Evolutionary conservation across 2,797 vertebrate genomes (phyloP).

Genomic region (Pagetopsis macropterus): DNA sequence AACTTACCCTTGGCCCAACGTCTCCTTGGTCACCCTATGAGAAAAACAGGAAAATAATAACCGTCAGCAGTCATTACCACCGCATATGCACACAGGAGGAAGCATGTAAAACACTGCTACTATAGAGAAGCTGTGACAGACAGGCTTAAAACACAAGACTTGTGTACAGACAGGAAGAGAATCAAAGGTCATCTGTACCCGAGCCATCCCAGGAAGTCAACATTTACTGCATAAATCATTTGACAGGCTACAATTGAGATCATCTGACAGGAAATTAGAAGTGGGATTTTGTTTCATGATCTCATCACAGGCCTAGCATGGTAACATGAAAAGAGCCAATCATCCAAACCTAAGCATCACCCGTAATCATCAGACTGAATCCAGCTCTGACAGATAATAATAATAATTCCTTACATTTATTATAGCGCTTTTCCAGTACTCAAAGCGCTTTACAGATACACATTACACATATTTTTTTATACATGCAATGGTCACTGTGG

Average conservation of each 20-base stretch:
- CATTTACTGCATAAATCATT: conserved; percentile 47
- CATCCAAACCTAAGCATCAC: conserved; percentile 63
- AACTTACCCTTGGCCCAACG: conserved; percentile 91
- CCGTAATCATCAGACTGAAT: conserved; percentile 42
- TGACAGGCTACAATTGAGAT: conserved; percentile 42
- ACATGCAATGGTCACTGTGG: too few species aligned
- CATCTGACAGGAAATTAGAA: conserved; percentile 37
- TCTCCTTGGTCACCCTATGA: conserved; percentile 93
- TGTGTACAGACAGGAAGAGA: conserved; percentile 44
- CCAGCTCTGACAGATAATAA: conserved; percentile 39
- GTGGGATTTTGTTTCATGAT: conserved; percentile 34
- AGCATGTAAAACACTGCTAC: conserved; percentile 25
- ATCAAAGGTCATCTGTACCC: conserved; percentile 54
- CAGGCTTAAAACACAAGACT: conserved; percentile 39
- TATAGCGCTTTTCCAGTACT: too few species aligned
- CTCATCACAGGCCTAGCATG: conserved; percentile 44
- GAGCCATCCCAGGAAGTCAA: conserved; percentile 46
- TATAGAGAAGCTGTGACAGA: conserved; percentile 40
- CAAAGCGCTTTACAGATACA: too few species aligned
- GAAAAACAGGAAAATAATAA: conserved; percentile 66
- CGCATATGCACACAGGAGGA: conserved; percentile 28
- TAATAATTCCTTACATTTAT: too few species aligned
- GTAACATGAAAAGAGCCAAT: conserved; percentile 59
- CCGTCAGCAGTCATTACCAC: conserved; percentile 58
- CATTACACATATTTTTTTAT: too few species aligned